A percentile compares a stretch with the other conserved stretches of the same genome.
These are phyloP conservation scores for Phylloscopus whistleri DNA, from an alignment of 2,113 vertebrate genomes.

Conservation along the genomic window DNA sequence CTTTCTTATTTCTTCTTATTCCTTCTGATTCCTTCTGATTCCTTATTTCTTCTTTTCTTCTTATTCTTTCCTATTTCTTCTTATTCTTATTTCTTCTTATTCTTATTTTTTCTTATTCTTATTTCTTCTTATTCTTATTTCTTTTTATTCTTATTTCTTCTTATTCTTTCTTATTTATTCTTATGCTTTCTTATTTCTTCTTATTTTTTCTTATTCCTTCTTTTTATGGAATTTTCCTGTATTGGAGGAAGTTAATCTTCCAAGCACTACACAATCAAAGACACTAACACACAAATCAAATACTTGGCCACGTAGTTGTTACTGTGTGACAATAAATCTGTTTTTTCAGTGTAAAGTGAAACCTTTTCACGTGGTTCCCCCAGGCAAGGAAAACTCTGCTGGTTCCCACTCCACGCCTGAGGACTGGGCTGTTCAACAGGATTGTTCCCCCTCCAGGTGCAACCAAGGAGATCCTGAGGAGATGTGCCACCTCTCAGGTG, in stretches of 20 bases:
- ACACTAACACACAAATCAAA: neutral
- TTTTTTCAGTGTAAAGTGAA: neutral
- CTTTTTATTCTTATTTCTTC: too few species aligned
- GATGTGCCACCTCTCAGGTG: conserved; percentile 89
- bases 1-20: too few species aligned
- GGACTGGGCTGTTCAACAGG: conserved; percentile 87
- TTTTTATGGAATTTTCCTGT: neutral
- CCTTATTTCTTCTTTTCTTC: neutral
- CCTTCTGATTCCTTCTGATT: too few species aligned
- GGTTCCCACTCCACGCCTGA: conserved; percentile 91
- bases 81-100: too few species aligned
- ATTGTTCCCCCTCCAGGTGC: conserved; percentile 85
- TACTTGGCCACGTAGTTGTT: neutral
- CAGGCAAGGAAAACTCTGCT: conserved; percentile 88
- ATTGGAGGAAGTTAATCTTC: neutral
- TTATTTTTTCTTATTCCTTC: neutral
- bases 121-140: too few species aligned
- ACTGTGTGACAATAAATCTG: neutral
- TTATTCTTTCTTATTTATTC: too few species aligned
- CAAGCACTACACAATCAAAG: neutral
- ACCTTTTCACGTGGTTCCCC: neutral
- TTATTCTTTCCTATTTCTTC: too few species aligned
- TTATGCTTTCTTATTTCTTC: too few species aligned
- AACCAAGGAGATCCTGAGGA: conserved; percentile 79
- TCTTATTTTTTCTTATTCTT: neutral